Conservation (phyloP, 1,140 invertebrate species). For the Uloborus diversus region DNA sequence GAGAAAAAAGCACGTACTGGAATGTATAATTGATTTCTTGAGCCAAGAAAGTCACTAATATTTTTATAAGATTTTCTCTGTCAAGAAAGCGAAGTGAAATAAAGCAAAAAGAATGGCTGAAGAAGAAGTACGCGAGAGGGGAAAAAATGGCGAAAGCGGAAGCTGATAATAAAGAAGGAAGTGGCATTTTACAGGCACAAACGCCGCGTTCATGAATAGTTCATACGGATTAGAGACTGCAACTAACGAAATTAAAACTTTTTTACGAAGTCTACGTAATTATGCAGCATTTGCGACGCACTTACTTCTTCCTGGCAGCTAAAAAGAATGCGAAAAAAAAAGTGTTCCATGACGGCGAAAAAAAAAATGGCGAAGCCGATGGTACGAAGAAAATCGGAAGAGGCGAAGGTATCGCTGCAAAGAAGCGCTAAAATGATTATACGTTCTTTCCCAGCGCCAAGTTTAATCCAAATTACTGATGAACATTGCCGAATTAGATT, state of each 20-base stretch:
- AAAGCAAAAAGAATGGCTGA: constrained; percentile 8
- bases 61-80: constrained; percentile 56
- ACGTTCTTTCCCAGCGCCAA: constrained; percentile 50
- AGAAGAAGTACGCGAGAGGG: neutral
- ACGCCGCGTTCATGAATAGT: constrained; percentile 51
- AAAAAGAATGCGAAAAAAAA: constrained; percentile 39
- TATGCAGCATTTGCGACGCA: constrained; percentile 56
- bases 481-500: constrained; percentile 56
- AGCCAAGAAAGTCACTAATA: constrained; percentile 51
- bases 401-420: constrained; percentile 48
- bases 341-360: constrained; percentile 12
- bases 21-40: constrained; percentile 56
- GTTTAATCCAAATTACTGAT: constrained; percentile 57
- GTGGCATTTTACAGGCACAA: constrained; percentile 54
- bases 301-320: constrained; percentile 32
- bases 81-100: constrained; percentile 21
- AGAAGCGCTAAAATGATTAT: constrained; percentile 56
- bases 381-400: constrained; percentile 40
- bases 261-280: constrained; percentile 56
- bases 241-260: constrained; percentile 55
- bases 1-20: constrained; percentile 14
- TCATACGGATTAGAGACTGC: constrained; percentile 55
- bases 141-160: constrained; percentile 30
- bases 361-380: constrained; percentile 43
- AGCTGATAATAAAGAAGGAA: constrained; percentile 54